These are phyloP conservation scores for Genyomyrus donnyi DNA, from an alignment of 2,113 vertebrate genomes.

Conservation along the genomic window DNA sequence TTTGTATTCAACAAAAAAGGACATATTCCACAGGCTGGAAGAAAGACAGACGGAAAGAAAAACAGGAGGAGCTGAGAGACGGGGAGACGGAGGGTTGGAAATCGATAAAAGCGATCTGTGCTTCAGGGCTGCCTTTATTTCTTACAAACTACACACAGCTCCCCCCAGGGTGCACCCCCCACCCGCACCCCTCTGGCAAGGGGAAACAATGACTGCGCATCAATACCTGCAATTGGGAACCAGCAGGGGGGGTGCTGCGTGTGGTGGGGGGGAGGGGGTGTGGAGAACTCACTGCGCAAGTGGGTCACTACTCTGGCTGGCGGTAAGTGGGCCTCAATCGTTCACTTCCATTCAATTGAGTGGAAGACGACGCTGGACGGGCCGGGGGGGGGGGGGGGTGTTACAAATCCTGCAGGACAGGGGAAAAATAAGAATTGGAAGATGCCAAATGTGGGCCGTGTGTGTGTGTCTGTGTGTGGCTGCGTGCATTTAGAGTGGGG, in stretches of 20 bases:
- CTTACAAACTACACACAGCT: constrained; percentile 50
- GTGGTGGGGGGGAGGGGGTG: background rate
- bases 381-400: constrained; percentile 26
- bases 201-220: constrained; percentile 5
- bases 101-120: constrained; percentile 64
- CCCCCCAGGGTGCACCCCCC: constrained; percentile 17
- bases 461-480: constrained; percentile 29
- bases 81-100: constrained; percentile 35
- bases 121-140: constrained; percentile 57
- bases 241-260: constrained; percentile 30
- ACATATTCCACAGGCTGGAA: constrained; percentile 2
- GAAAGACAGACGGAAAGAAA: constrained; percentile 41
- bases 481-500: constrained; percentile 36
- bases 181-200: constrained; percentile 44
- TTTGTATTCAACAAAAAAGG: background rate
- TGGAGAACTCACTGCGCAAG: constrained; percentile 36
- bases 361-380: constrained; percentile 31
- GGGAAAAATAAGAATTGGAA: background rate
- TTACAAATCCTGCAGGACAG: constrained; percentile 44
- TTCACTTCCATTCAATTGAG: constrained; percentile 59
- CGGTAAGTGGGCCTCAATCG: constrained; percentile 50
- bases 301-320: constrained; percentile 51
- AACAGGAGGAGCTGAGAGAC: constrained; percentile 30
- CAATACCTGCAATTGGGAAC: constrained; percentile 50
- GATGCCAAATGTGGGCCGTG: constrained; percentile 15